Evolutionary conservation across 2,797 vertebrate species (phyloP), one percentile per base, ranked within the genome.

Genomic region (Macroramphosus scolopax): DNA sequence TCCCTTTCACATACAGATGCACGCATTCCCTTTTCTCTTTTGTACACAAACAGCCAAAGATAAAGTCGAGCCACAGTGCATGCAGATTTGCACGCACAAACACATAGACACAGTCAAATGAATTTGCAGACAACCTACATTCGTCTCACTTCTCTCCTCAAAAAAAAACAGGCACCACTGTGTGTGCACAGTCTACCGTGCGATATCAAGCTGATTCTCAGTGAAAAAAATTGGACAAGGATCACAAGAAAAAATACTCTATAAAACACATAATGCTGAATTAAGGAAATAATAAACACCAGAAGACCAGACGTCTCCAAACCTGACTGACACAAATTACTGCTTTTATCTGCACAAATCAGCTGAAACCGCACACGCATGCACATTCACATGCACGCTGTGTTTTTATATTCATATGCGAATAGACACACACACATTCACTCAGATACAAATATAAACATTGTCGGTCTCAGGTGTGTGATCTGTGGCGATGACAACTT

Each of bases 391-490:
- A 42, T n/a, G n/a, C n/a, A 22, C 22, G 50, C 47, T 40, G 13
- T 29, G 8, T 42, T 52, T 59, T 48, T 67, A 51, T 12, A 40
- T 13, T 15, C 22, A 45, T 44, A 16, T 9, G 28, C n/a, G 25
- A 24, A 42, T 11, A 10, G 8, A 29, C 14, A 40, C 16, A n/a
- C 25, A 43, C 26, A 46, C 32, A 38, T 18, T 44, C 39, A 46
- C 50, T 51, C 36, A 35, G n/a, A n/a, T 45, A 55, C 22, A 40
- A 30, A 47, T n/a, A 55, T 56, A 51, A 42, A 61, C 39, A 57
- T 1, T 31, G 35, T 50, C 46, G 68, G 83, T 81, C 82, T 87
- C 87, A 89, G 84, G 82, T 89, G 87, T 81, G 79, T 70, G 78
- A 75, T 78, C 68, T 77, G 61, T 84, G 72, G 77, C 65, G 60